These are phyloP conservation scores for Spialia ferax DNA, from an alignment of 2,888 invertebrate genomes.

Conservation along the genomic window DNA sequence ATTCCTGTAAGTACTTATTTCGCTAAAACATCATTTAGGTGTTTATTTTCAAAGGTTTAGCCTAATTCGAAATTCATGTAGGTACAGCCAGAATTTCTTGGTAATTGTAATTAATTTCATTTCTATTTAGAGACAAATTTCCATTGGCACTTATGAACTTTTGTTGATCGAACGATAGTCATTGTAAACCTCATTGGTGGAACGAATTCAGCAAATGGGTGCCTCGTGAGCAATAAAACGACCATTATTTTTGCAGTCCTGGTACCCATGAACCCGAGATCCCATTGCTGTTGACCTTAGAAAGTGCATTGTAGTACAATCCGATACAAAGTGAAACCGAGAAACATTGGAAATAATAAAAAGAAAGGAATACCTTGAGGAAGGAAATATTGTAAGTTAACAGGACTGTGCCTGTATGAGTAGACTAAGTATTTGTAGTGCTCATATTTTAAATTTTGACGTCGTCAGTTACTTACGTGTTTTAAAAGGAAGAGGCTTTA, in stretches of 20 bases:
- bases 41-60: too few species aligned
- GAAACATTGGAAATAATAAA: slow-evolving; percentile 19
- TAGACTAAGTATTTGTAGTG: too few species aligned
- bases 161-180: slow-evolving; percentile 27
- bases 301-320: slow-evolving; percentile 34
- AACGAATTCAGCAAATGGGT: slow-evolving; percentile 22
- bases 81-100: too few species aligned
- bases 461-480: too few species aligned
- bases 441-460: too few species aligned
- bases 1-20: too few species aligned
- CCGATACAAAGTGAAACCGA: slow-evolving; percentile 35
- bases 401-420: too few species aligned
- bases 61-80: too few species aligned
- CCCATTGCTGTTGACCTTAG: slow-evolving; percentile 39
- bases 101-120: not conserved
- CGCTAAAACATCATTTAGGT: too few species aligned
- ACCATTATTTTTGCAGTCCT: slow-evolving; percentile 39
- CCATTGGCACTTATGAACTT: slow-evolving; percentile 11
- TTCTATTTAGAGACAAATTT: not conserved
- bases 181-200: slow-evolving; percentile 33
- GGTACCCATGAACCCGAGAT: slow-evolving; percentile 36
- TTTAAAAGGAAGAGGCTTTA: too few species aligned
- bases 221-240: slow-evolving; percentile 40
- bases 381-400: not conserved
- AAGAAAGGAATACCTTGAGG: not conserved